Percentiles rank a stretch among this genome's conserved stretches.
Conservation (phyloP, 2,113 vertebrate species). For the Planiliza haematocheilus region DNA sequence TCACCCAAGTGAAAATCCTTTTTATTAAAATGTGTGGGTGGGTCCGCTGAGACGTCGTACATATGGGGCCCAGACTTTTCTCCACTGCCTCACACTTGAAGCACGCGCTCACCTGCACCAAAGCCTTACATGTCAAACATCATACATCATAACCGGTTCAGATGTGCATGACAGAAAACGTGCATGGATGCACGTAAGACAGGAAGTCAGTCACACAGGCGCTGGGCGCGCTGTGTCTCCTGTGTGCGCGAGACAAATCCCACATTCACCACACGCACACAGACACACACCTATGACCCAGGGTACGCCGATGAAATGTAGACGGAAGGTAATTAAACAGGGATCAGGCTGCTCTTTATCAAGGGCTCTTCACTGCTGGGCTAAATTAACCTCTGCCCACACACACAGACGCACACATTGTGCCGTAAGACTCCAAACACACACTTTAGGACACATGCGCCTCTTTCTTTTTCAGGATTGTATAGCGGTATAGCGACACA, state of each 20-base stretch:
- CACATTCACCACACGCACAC: constrained; percentile 60
- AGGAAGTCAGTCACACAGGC: constrained; percentile 4
- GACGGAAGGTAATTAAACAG: constrained; percentile 82
- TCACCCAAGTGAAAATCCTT: no score
- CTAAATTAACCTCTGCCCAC: constrained; percentile 80
- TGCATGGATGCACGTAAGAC: constrained; percentile 29
- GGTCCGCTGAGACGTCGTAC: no score
- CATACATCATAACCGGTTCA: not conserved
- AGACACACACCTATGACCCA: constrained; percentile 69
- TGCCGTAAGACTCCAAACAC: constrained; percentile 22
- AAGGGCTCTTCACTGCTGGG: constrained; percentile 80
- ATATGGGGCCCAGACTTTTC: no score
- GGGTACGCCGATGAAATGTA: constrained; percentile 69
- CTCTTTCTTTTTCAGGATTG: constrained; percentile 16
- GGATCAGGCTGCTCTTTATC: constrained; percentile 82
- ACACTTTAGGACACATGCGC: constrained; percentile 24
- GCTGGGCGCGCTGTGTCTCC: not conserved
- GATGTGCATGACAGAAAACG: not conserved
- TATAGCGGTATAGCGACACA: not conserved
- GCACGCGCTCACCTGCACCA: not conserved
- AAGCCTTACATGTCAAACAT: constrained; percentile 18
- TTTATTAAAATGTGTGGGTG: no score
- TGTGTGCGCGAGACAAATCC: constrained; percentile 41
- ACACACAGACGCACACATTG: constrained; percentile 46
- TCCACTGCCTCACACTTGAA: not conserved